Percentiles rank a stretch among this genome's conserved stretches.
phyloP scores from a whole-genome alignment of 2,113 vertebrate genomes.

The Piprites chloris region DNA sequence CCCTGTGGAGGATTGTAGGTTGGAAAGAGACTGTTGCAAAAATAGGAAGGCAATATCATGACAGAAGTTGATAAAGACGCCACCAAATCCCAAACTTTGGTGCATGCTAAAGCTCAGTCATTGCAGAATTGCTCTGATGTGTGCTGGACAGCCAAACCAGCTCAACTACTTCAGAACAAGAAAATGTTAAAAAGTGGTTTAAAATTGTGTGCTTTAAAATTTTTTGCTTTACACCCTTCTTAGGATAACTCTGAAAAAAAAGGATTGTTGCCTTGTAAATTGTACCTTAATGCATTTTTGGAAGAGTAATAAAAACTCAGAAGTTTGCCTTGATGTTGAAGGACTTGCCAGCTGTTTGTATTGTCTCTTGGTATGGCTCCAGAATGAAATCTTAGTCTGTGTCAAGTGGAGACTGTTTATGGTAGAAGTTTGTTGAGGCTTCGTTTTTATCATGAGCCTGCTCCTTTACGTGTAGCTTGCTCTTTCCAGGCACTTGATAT shows the following conservation, averaged over 20 bases:
- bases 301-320: neutral
- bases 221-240: neutral
- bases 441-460: neutral
- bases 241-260: neutral
- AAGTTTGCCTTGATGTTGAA: constrained; percentile 4
- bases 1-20: neutral
- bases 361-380: constrained; percentile 19
- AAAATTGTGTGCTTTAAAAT: neutral
- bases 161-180: neutral
- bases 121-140: neutral
- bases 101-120: neutral
- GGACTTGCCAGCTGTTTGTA: constrained; percentile 26
- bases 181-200: neutral
- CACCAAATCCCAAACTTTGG: neutral
- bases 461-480: neutral
- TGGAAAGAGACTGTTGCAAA: neutral
- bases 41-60: neutral
- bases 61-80: neutral
- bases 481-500: neutral
- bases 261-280: neutral
- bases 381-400: neutral
- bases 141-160: neutral
- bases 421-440: constrained; percentile 34
- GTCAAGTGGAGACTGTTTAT: neutral
- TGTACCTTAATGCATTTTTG: neutral